Evolutionary conservation across 2,113 vertebrate species (phyloP).

Genomic region (Lynx canadensis): DNA sequence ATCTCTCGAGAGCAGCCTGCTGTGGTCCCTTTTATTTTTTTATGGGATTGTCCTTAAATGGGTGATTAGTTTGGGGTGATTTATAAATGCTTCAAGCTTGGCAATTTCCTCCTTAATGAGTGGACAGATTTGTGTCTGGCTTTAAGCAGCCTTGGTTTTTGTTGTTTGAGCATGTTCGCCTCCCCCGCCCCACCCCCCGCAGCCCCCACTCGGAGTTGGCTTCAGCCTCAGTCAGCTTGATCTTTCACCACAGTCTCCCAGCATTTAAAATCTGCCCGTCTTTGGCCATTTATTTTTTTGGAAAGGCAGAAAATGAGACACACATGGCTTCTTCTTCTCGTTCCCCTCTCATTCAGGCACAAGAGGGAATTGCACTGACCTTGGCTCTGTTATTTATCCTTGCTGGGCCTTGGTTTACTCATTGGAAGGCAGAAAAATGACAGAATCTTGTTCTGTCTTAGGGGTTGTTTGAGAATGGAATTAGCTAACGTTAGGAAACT

Average conservation of each 20-base stretch:
- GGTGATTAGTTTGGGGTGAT: slow-evolving; percentile 81
- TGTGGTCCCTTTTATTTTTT: slow-evolving; percentile 74
- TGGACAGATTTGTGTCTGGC: slow-evolving; percentile 78
- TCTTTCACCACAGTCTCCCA: background rate
- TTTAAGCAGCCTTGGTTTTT: slow-evolving; percentile 53
- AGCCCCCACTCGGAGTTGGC: accelerated
- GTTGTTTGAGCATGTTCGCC: background rate
- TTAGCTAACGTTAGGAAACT: background rate
- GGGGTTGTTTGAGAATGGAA: background rate
- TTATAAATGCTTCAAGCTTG: slow-evolving; percentile 77
- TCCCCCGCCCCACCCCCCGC: background rate
- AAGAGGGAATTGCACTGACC: background rate
- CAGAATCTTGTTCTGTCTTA: background rate
- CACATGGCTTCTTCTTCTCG: background rate
- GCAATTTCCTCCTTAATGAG: slow-evolving; percentile 67
- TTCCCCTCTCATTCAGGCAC: background rate
- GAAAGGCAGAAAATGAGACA: background rate
- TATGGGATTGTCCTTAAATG: slow-evolving; percentile 81
- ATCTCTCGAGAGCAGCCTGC: slow-evolving; percentile 77
- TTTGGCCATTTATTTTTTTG: background rate
- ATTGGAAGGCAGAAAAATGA: background rate
- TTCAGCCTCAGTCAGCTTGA: background rate
- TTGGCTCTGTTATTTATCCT: background rate
- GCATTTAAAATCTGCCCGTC: background rate
- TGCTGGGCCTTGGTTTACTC: background rate